Percentiles rank a stretch among this genome's conserved stretches.
Evolutionary conservation across 2,888 invertebrate species (phyloP).

Genomic region (Arenicola marina): DNA sequence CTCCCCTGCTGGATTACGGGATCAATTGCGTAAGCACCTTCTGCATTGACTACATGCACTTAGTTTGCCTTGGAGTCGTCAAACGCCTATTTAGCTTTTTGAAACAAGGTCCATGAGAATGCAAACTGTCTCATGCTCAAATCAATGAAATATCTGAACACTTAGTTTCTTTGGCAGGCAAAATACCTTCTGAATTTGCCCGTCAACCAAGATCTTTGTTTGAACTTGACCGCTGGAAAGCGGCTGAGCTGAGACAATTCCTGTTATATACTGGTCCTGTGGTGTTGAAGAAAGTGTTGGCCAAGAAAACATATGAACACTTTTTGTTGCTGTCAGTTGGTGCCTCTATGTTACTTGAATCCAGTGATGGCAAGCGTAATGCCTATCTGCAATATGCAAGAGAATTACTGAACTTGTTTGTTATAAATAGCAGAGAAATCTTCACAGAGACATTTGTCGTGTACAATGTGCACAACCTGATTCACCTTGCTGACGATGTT

Average conservation of each 20-base stretch:
- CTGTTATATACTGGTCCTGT: constrained; percentile 40
- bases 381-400: constrained; percentile 9
- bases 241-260: constrained; percentile 42
- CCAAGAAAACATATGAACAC: constrained; percentile 28
- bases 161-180: constrained; percentile 16
- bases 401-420: constrained; percentile 19
- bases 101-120: constrained; percentile 30
- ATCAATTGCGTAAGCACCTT: constrained; percentile 36
- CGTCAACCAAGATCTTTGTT: constrained; percentile 33
- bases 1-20: constrained; percentile 27
- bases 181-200: constrained; percentile 37
- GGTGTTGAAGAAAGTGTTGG: constrained; percentile 30
- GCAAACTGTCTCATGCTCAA: constrained; percentile 12
- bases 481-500: constrained; percentile 22
- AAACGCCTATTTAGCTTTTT: constrained; percentile 31
- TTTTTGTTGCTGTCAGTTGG: constrained; percentile 36
- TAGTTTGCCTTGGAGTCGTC: constrained; percentile 42
- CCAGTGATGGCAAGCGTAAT: neutral
- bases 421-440: constrained; percentile 1
- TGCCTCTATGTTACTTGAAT: constrained; percentile 30
- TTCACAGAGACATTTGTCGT: constrained; percentile 12
- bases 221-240: constrained; percentile 42
- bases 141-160: constrained; percentile 9
- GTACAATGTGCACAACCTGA: constrained; percentile 25
- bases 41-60: constrained; percentile 49